Percentiles rank a stretch among this genome's conserved stretches.
phyloP scores from a whole-genome alignment of 2,113 vertebrate genomes.

The Uria aalge region DNA sequence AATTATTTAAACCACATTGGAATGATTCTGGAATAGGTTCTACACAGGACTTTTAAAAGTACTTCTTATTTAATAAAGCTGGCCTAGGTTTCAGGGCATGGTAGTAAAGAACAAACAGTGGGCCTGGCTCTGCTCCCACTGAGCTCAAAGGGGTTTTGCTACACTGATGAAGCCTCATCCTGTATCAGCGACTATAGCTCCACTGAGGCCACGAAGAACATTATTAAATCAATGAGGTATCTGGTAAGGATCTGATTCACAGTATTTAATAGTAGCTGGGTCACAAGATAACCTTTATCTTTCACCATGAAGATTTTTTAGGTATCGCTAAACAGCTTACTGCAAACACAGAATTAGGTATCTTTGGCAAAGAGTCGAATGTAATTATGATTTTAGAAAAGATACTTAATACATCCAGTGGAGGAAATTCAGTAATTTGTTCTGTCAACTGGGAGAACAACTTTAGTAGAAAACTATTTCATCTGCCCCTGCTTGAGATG shows the following conservation, averaged over 20 bases:
- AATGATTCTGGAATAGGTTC: neutral
- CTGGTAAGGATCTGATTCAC: neutral
- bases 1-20: neutral
- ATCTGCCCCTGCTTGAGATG: conserved; percentile 68
- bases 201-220: neutral
- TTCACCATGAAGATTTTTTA: neutral
- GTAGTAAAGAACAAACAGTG: neutral
- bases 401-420: conserved; percentile 21
- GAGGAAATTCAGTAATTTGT: conserved; percentile 55
- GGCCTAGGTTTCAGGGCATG: neutral
- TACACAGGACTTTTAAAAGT: neutral
- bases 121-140: neutral
- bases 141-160: neutral
- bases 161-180: neutral
- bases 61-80: conserved; percentile 27
- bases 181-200: neutral
- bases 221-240: neutral
- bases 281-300: neutral
- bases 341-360: neutral
- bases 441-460: conserved; percentile 61
- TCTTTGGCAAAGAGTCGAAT: conserved; percentile 10
- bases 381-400: conserved; percentile 54
- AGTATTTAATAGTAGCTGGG: neutral
- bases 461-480: conserved; percentile 70
- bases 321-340: neutral